Evolutionary conservation across 2,888 invertebrate genomes (phyloP), one percentile per base, ranked within the genome.

Genomic region (Itoplectis maculator): DNA sequence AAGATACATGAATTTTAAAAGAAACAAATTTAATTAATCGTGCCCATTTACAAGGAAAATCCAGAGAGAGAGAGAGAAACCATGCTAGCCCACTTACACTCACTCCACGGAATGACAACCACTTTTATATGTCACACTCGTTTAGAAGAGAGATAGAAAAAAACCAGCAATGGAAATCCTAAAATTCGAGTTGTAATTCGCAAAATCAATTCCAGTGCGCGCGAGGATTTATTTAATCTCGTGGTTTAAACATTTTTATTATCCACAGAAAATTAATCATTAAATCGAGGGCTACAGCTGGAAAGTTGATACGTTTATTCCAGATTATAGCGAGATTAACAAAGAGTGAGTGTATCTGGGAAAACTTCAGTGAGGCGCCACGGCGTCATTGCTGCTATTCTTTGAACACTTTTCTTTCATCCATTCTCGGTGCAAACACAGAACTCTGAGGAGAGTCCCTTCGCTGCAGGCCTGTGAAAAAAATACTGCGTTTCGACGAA

Each of bases 221-320:
- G 42, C 66, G 20, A 45, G 66, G 65, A 59, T 72, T 81, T 9
- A 72, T 69, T 75, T 66, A 20, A 72, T 66, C 75, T 75, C 59
- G 51, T 59, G 63, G 66, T 29, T 69, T 66, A 37, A 15, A 75
- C 75, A 79, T 79, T 82, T 82, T 82, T 82, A 47, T 76, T 79
- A 82, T 59, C 35, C 63, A 70, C 37, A 37, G 29, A 70, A 54
- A n/a, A 13, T 59, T 15, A 49, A 56, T 37, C 65, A 70, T 45
- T 4, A 23, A 54, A 23, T 59, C 35, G 35, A 49, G 54, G 15
- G 4, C 37, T 51, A 42, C 45, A 72, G 51, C 69, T 13, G 23
- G 20, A 20, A 51, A 20, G 66, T 42, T 49, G 20, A 49, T 45
- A 15, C 11, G 8, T 29, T 56, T 13, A 54, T 79, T 37, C 7